These are phyloP conservation scores for Xerus inauris DNA, from an alignment of 2,113 vertebrate species.

Conservation along the genomic window DNA sequence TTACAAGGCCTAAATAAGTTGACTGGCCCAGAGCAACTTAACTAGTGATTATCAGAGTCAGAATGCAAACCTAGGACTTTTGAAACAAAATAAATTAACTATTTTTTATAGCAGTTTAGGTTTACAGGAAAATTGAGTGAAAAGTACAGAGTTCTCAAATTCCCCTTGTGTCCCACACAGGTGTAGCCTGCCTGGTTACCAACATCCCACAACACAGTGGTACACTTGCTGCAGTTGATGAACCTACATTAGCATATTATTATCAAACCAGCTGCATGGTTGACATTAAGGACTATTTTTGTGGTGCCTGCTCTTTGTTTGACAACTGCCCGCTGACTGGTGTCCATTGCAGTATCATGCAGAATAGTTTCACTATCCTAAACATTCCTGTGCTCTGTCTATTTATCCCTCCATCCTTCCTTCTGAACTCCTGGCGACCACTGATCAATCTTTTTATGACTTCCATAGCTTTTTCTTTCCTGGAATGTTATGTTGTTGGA, in stretches of 20 bases:
- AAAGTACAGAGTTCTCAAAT: neutral
- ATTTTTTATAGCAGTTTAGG: conserved; percentile 32
- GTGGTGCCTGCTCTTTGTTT: neutral
- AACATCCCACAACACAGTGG: neutral
- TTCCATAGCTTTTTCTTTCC: neutral
- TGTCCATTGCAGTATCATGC: neutral
- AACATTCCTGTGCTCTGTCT: neutral
- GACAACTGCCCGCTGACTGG: neutral
- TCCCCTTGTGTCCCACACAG: neutral
- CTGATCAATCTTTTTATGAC: neutral
- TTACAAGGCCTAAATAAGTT: neutral
- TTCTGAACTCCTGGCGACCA: neutral
- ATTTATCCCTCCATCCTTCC: neutral
- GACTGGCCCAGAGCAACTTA: conserved; percentile 9
- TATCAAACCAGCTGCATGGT: neutral
- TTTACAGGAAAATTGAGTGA: neutral
- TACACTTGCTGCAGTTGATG: neutral
- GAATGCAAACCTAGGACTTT: neutral
- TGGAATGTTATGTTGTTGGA: neutral
- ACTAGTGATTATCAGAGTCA: neutral
- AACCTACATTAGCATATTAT: neutral
- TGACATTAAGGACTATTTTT: neutral
- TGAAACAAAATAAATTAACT: neutral
- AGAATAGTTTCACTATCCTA: neutral
- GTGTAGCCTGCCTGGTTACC: neutral